Base-by-base conservation (phyloP, 2,888 invertebrate genomes). In the Athripsodes cinereus region DNA sequence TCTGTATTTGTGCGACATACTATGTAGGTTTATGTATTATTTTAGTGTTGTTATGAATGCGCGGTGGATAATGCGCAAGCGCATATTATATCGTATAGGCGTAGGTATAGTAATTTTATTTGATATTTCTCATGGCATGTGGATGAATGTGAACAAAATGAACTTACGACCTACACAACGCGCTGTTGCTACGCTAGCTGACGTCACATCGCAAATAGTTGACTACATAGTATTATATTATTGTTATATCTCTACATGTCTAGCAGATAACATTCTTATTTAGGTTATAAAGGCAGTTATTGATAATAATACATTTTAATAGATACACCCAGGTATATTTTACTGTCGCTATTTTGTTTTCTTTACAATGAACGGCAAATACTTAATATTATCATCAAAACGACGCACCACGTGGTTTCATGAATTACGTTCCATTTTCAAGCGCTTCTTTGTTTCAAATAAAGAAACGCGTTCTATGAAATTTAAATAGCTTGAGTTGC, bases 161-260 rank as follows among this genome's bases (percentile, higher is more conserved):
- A 60, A 60, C 59, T 60, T 60, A 60, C 59, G 59, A 60, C 59
- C 59, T 57, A 57, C 56, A 52, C 48, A 35, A 22, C 58, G 58
- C 40, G 55, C 31, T 60, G 59, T 60, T 60, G 59, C 59, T 60
- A 60, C 59, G 59, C 56, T 57, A 22, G 19, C 44, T 60, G 56
- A 60, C 59, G 59, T 60, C 59, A 60, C 53, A 35, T 40, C 50
- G 55, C 51, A 55, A 55, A 59, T 59, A 56, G 40, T 22, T 48
- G 19, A 34, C 52, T 34, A 52, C 18, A 52, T 55, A 59, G 47
- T 51, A 55, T 22, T 44, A 44, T 44, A 44, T 44, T 55, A 59
- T 47, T 51, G 51, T 22, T 44, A 44, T 44, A 44, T 44, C 8
- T 10, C 16, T 44, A 44, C 18, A 13, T 18, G 18, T 2, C 16